phyloP scores from a whole-genome alignment of 2,797 vertebrate genomes.

The Hydrolagus colliei region DNA sequence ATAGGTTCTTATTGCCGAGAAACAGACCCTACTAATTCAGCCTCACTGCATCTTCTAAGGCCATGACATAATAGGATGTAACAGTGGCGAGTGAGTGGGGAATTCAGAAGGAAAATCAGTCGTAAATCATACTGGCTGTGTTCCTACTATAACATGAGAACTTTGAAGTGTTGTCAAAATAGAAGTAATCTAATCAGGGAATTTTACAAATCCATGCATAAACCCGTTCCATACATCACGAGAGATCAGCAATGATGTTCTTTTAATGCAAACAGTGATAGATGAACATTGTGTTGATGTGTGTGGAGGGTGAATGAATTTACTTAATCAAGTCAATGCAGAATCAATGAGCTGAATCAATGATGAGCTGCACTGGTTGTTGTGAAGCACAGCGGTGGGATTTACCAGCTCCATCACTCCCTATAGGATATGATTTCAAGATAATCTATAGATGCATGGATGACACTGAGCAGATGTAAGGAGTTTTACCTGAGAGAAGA shows the following conservation, averaged over 20 bases:
- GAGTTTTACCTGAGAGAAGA: not conserved
- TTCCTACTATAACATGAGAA: not conserved
- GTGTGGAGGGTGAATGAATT: not conserved
- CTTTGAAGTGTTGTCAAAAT: not conserved
- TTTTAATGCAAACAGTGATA: slow-evolving; percentile 1
- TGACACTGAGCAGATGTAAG: not conserved
- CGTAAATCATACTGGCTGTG: not conserved
- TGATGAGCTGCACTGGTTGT: not conserved
- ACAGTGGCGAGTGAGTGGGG: not conserved
- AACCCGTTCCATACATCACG: not conserved
- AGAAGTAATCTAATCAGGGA: not conserved
- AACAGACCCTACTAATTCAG: not conserved
- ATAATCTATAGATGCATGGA: not conserved
- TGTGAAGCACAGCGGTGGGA: not conserved
- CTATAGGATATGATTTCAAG: not conserved
- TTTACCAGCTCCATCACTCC: not conserved
- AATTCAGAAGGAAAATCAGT: not conserved
- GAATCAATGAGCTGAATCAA: not conserved
- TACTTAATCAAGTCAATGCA: not conserved
- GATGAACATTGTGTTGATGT: not conserved
- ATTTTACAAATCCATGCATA: not conserved
- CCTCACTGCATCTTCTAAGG: too few relatives aligned
- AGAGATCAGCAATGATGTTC: not conserved
- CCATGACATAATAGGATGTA: not conserved
- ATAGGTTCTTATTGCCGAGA: not conserved